Percentiles rank a stretch among this genome's conserved stretches.
Conservation (phyloP, 92 coral and sea anemone species). For the Porites divaricata region DNA sequence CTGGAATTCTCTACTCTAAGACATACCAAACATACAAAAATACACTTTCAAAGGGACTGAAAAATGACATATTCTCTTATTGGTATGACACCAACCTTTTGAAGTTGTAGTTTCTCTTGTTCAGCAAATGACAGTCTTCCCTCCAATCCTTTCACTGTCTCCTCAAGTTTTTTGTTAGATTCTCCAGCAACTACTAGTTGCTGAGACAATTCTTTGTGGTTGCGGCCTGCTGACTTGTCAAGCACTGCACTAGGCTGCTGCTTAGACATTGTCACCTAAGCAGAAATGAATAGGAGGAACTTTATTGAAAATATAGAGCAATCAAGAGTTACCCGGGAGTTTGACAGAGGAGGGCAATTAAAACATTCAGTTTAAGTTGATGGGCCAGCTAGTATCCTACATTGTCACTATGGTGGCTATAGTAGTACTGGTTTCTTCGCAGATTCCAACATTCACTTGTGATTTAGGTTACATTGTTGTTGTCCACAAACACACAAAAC, state of each 20-base stretch:
- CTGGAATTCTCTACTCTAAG: no score
- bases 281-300: not conserved
- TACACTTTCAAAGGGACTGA: not conserved
- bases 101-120: slow-evolving; percentile 74
- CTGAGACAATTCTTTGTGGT: slow-evolving; percentile 2
- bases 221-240: slow-evolving; percentile 25
- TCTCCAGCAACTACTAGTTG: slow-evolving; percentile 66
- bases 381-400: no score
- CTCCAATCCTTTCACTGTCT: slow-evolving; percentile 56
- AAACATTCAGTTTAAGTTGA: no score
- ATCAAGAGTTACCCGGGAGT: no score
- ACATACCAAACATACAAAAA: not conserved
- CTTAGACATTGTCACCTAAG: slow-evolving; percentile 38
- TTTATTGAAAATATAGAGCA: no score
- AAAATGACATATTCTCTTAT: no score
- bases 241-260: slow-evolving; percentile 25
- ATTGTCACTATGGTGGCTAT: no score
- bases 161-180: slow-evolving; percentile 50
- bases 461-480: no score
- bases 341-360: no score
- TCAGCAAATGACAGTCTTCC: slow-evolving; percentile 79
- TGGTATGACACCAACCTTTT: slow-evolving; percentile 43
- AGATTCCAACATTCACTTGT: no score
- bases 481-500: no score
- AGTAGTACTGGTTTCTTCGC: no score